Conservation (phyloP, 2,888 invertebrate species). For the Nemotelus nigrinus region DNA sequence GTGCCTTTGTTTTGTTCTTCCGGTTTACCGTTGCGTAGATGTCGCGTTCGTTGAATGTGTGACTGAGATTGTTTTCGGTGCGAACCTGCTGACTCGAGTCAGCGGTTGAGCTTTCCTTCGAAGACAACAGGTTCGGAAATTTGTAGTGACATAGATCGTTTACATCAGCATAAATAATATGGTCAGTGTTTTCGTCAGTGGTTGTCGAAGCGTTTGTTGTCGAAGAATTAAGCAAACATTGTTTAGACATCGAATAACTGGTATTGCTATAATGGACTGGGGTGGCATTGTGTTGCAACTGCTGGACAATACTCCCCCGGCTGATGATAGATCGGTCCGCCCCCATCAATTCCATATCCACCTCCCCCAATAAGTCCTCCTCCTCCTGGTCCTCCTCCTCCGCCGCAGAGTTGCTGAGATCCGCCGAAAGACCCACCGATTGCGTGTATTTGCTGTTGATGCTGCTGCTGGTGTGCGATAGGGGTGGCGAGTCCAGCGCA, state of each 20-base stretch:
- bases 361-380: slow-evolving; percentile 61
- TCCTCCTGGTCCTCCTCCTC: slow-evolving; percentile 63
- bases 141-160: slow-evolving; percentile 64
- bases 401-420: slow-evolving; percentile 66
- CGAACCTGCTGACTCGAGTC: slow-evolving; percentile 41
- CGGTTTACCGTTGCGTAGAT: slow-evolving; percentile 65
- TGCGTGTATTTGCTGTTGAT: slow-evolving; percentile 62
- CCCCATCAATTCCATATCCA: slow-evolving; percentile 65
- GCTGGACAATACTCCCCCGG: slow-evolving; percentile 67
- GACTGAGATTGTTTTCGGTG: slow-evolving; percentile 52
- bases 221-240: slow-evolving; percentile 62
- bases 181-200: slow-evolving; percentile 56
- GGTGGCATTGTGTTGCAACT: slow-evolving; percentile 59
- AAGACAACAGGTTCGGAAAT: slow-evolving; percentile 46
- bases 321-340: slow-evolving; percentile 67
- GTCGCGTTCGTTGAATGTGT: slow-evolving; percentile 61
- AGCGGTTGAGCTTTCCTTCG: slow-evolving; percentile 38
- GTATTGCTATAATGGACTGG: slow-evolving; percentile 67
- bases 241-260: slow-evolving; percentile 66
- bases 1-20: slow-evolving; percentile 63
- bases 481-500: slow-evolving; percentile 60
- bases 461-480: slow-evolving; percentile 61
- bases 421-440: slow-evolving; percentile 63
- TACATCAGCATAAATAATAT: slow-evolving; percentile 65
- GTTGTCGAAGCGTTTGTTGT: slow-evolving; percentile 64